Percentiles rank a stretch among this genome's conserved stretches.
phyloP scores from a whole-genome alignment of 2,113 vertebrate species.

The Pontoporia blainvillei region DNA sequence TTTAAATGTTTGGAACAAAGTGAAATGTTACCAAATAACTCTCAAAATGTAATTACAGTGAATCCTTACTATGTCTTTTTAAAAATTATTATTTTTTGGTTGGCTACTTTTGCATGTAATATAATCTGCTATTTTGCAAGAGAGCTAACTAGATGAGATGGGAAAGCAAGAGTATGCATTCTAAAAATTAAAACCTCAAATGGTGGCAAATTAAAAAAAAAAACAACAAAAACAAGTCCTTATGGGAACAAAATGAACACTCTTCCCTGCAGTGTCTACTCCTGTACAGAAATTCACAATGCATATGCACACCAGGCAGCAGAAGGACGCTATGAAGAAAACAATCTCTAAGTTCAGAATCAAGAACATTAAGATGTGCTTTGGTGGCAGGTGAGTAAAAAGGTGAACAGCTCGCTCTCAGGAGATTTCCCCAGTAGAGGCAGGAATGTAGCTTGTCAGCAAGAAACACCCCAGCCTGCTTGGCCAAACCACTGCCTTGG shows the following conservation, averaged over 20 bases:
- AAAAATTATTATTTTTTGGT: not conserved
- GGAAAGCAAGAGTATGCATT: not conserved
- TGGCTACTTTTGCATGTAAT: not conserved
- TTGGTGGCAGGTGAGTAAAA: not conserved
- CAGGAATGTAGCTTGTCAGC: not conserved
- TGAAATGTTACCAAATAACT: not conserved
- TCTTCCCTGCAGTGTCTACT: not conserved
- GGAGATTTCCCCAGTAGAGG: not conserved
- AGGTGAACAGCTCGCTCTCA: not conserved
- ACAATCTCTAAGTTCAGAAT: not conserved
- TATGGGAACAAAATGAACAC: not conserved
- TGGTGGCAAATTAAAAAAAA: not conserved
- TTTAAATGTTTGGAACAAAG: not conserved
- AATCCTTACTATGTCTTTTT: not conserved
- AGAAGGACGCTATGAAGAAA: not conserved
- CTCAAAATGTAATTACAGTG: not conserved
- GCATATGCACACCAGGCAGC: accelerated
- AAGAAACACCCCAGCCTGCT: not conserved
- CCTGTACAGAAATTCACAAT: not conserved
- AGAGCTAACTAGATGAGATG: not conserved
- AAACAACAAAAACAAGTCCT: not conserved
- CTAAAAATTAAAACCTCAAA: not conserved
- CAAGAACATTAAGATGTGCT: not conserved
- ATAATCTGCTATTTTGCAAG: not conserved
- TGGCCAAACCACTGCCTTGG: not conserved